Evolutionary conservation across 2,113 vertebrate genomes (phyloP).

Genomic region (Tychaedon coryphoeus): DNA sequence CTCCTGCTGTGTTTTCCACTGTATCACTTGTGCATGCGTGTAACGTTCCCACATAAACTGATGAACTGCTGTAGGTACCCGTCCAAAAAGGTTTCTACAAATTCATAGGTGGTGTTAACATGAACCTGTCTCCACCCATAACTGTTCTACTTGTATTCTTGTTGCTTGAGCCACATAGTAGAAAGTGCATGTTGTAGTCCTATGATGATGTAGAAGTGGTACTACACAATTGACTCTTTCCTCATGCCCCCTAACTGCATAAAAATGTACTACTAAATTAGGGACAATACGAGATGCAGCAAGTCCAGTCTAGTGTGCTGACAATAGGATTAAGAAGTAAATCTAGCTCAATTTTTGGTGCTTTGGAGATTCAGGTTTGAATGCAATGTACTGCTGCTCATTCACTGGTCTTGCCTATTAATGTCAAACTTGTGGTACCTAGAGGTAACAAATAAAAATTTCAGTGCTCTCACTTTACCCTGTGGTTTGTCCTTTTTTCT

Average conservation of each 20-base stretch:
- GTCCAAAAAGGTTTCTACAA: conserved; percentile 75
- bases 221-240: conserved; percentile 71
- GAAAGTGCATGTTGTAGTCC: conserved; percentile 93
- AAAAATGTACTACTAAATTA: conserved; percentile 72
- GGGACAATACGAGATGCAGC: conserved; percentile 66
- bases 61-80: conserved; percentile 78
- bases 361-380: conserved; percentile 67
- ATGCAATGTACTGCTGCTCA: conserved; percentile 67
- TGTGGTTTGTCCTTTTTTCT: conserved; percentile 34
- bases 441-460: conserved; percentile 76
- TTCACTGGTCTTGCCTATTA: conserved; percentile 74
- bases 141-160: conserved; percentile 79
- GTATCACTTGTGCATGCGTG: conserved; percentile 84
- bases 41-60: conserved; percentile 66
- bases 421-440: conserved; percentile 71
- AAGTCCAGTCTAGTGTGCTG: conserved; percentile 66
- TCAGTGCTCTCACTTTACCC: conserved; percentile 68
- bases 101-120: conserved; percentile 86
- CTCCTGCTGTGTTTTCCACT: conserved; percentile 65
- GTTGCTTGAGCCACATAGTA: conserved; percentile 85
- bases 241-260: conserved; percentile 61
- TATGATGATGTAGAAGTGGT: conserved; percentile 84
- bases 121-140: conserved; percentile 70
- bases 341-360: conserved; percentile 73
- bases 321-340: conserved; percentile 62